Conservation (phyloP, 2,113 vertebrate genomes). For the Mystacornis crossleyi region DNA sequence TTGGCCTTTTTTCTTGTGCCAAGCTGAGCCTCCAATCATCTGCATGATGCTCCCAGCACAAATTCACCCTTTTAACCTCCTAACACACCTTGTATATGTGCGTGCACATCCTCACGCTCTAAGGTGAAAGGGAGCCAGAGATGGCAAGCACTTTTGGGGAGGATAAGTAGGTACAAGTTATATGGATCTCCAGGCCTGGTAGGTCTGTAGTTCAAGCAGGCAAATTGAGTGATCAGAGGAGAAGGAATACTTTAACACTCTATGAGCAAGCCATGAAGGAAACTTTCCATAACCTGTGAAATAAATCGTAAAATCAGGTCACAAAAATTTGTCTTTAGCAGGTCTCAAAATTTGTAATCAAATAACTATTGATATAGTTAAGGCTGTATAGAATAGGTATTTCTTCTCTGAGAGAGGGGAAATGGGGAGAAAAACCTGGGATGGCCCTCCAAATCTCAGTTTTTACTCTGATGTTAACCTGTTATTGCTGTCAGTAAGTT, state of each 20-base stretch:
- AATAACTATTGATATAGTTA: not conserved
- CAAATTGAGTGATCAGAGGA: not conserved
- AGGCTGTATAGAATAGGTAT: not conserved
- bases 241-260: not conserved
- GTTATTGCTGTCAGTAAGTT: not conserved
- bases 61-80: conserved; percentile 49
- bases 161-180: conserved; percentile 6
- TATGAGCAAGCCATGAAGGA: not conserved
- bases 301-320: not conserved
- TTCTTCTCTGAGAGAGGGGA: not conserved
- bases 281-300: not conserved
- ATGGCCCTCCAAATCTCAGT: not conserved
- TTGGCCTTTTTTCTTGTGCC: conserved; percentile 60
- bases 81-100: conserved; percentile 20
- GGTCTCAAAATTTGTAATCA: not conserved
- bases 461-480: not conserved
- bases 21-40: conserved; percentile 39
- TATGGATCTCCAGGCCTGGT: not conserved
- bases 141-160: not conserved
- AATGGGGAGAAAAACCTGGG: not conserved
- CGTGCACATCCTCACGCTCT: conserved; percentile 32
- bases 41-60: conserved; percentile 26
- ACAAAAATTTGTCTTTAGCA: not conserved
- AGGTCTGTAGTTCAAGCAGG: not conserved
- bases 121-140: not conserved